A percentile compares a stretch with the other conserved stretches of the same genome.
phyloP scores from a whole-genome alignment of 2,888 invertebrate genomes.

The Lasioglossum lativentre region DNA sequence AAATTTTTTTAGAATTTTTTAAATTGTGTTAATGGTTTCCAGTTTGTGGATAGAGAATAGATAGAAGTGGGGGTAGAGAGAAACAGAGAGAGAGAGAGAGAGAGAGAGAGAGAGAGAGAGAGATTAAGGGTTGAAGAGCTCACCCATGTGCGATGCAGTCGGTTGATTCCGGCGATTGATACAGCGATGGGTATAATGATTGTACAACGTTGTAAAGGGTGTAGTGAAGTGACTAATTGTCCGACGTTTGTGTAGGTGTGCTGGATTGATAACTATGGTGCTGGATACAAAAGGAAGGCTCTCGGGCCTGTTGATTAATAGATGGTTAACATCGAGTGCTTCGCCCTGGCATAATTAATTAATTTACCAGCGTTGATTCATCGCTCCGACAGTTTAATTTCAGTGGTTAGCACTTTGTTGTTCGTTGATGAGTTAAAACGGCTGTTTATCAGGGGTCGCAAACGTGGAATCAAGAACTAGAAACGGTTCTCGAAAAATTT shows the following conservation, averaged over 20 bases:
- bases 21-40: not conserved
- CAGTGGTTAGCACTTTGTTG: not conserved
- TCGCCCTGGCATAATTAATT: not conserved
- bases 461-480: not conserved
- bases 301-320: constrained; percentile 1
- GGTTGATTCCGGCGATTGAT: not conserved
- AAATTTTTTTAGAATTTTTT: not conserved
- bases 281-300: not conserved
- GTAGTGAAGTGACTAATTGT: not conserved
- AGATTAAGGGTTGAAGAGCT: not conserved
- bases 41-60: not conserved
- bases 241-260: not conserved
- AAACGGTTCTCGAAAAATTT: too few relatives aligned
- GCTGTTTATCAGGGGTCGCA: not conserved
- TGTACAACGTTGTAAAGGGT: not conserved
- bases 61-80: not conserved
- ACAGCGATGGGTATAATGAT: not conserved
- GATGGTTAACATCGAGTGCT: constrained; percentile 10
- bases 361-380: not conserved
- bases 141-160: not conserved
- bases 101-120: too few relatives aligned
- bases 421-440: not conserved
- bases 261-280: not conserved
- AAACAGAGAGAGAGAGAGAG: too few relatives aligned
- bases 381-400: not conserved